phyloP scores from a whole-genome alignment of 92 coral and sea anemone species.

The Pocillopora grandis region DNA sequence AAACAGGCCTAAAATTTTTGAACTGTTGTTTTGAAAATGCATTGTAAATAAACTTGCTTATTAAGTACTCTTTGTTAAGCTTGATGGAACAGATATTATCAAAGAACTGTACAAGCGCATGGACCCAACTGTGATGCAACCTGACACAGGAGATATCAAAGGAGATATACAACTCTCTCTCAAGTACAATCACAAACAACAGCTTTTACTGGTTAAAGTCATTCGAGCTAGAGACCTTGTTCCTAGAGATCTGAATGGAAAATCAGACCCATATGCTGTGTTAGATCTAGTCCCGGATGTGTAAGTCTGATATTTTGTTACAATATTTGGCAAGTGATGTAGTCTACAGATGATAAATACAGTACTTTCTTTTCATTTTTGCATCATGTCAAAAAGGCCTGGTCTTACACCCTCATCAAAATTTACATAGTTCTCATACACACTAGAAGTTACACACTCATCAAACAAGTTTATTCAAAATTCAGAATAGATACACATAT shows the following conservation, averaged over 20 bases:
- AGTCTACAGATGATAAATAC: no score
- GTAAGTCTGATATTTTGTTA: constrained; percentile 34
- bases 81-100: constrained; percentile 90
- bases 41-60: not conserved
- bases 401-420: no score
- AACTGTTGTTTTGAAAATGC: no score
- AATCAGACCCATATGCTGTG: constrained; percentile 94
- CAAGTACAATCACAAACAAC: constrained; percentile 85
- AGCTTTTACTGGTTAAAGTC: constrained; percentile 81
- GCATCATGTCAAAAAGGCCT: no score
- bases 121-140: constrained; percentile 91
- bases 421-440: no score
- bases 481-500: not conserved
- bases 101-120: constrained; percentile 96
- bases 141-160: constrained; percentile 87
- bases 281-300: constrained; percentile 88
- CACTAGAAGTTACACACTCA: no score
- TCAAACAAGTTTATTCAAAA: no score
- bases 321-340: not conserved
- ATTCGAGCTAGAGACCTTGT: constrained; percentile 93
- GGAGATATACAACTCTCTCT: constrained; percentile 87
- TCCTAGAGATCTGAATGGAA: constrained; percentile 91
- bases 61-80: constrained; percentile 35
- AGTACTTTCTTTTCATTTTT: no score
- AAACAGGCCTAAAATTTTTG: no score